A percentile compares a stretch with the other conserved stretches of the same genome.
Evolutionary conservation across 2,113 vertebrate genomes (phyloP).

Genomic region (Chaetorhynchus papuensis): DNA sequence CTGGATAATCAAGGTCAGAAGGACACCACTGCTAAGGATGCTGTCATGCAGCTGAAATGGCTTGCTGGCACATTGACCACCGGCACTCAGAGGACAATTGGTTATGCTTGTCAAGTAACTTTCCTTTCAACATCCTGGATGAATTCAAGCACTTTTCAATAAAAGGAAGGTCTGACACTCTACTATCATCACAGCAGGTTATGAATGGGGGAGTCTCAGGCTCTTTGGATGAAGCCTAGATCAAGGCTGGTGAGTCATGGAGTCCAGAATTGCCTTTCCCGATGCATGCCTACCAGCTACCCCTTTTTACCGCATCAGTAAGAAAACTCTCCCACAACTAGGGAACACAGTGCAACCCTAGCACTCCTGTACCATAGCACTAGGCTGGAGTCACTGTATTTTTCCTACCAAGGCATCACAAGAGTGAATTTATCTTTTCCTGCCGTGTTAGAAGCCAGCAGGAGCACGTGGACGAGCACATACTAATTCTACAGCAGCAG

Average conservation of each 20-base stretch:
- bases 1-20: not conserved
- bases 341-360: not conserved
- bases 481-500: not conserved
- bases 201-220: not conserved
- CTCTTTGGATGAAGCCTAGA: not conserved
- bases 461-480: not conserved
- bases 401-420: not conserved
- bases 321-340: not conserved
- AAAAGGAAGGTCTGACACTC: not conserved
- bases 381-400: not conserved
- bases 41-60: not conserved
- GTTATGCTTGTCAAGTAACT: not conserved
- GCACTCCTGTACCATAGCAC: not conserved
- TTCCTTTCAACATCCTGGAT: not conserved
- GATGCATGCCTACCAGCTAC: not conserved
- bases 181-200: not conserved
- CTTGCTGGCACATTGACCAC: not conserved
- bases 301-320: not conserved
- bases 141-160: not conserved
- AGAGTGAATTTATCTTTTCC: not conserved
- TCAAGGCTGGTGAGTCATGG: rapidly evolving
- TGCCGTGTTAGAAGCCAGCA: not conserved
- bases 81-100: not conserved
- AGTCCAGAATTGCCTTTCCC: not conserved
- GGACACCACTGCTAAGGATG: not conserved